These are phyloP conservation scores for Sarcophaga rosellei DNA, from an alignment of 2,888 invertebrate genomes.

Conservation along the genomic window DNA sequence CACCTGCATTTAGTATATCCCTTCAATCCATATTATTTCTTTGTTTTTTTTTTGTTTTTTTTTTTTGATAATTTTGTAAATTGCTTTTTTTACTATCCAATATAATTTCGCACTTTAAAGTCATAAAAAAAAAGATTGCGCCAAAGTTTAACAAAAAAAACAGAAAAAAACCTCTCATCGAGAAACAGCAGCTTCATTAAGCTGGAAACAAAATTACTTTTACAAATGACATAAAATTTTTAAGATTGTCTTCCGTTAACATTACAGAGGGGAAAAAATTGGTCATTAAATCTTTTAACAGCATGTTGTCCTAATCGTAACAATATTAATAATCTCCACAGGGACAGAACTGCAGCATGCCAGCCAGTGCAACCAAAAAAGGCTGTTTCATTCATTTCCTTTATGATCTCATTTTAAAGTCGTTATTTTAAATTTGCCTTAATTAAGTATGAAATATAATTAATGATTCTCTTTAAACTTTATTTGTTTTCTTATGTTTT, in stretches of 20 bases:
- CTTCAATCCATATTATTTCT: not conserved
- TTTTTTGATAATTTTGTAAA: slow-evolving; percentile 46
- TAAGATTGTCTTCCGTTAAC: not conserved
- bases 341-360: not conserved
- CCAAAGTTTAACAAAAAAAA: not conserved
- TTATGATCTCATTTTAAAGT: slow-evolving; percentile 32
- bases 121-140: slow-evolving; percentile 26
- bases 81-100: slow-evolving; percentile 33
- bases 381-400: not conserved
- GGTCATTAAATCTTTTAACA: slow-evolving; percentile 54
- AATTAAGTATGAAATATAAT: slow-evolving; percentile 53
- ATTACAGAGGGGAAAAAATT: slow-evolving; percentile 1
- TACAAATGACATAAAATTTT: slow-evolving; percentile 19
- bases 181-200: slow-evolving; percentile 11
- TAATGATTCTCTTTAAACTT: slow-evolving; percentile 48
- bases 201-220: slow-evolving; percentile 2
- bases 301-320: slow-evolving; percentile 58
- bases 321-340: slow-evolving; percentile 57
- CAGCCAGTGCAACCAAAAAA: not conserved
- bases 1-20: slow-evolving; percentile 28
- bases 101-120: slow-evolving; percentile 61
- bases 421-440: slow-evolving; percentile 50
- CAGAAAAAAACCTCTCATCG: too few relatives aligned
- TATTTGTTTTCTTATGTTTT: slow-evolving; percentile 30
- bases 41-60: not conserved